These are phyloP conservation scores for Puffinus mauretanicus DNA, from an alignment of 2,113 vertebrate species.

Conservation along the genomic window DNA sequence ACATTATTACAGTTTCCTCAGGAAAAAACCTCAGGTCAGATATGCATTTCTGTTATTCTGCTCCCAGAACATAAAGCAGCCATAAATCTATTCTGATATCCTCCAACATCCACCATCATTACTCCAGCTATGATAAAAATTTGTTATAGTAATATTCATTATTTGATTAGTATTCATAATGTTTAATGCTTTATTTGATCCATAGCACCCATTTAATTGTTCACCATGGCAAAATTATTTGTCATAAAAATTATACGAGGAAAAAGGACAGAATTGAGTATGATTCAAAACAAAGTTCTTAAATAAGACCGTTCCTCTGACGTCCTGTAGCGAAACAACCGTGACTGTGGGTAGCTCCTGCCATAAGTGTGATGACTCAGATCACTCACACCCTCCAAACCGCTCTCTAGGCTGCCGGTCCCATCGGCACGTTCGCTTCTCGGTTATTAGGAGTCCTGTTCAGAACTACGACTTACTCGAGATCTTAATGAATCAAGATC, in stretches of 20 bases:
- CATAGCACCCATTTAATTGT: neutral
- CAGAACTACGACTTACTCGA: neutral
- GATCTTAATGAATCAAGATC: neutral
- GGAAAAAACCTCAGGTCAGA: neutral
- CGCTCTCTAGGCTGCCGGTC: neutral
- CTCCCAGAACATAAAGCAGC: neutral
- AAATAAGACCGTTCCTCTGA: neutral
- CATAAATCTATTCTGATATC: neutral
- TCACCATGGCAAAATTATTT: neutral
- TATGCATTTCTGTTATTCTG: neutral
- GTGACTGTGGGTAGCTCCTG: neutral
- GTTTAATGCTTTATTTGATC: neutral
- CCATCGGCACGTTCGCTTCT: rapidly evolving
- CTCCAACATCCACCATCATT: neutral
- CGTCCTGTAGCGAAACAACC: neutral
- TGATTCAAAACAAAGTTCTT: neutral
- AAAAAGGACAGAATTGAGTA: neutral
- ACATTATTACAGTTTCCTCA: neutral
- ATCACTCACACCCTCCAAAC: neutral
- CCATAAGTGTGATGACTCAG: rapidly evolving
- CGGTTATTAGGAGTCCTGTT: neutral
- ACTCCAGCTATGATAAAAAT: neutral
- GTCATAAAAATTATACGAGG: neutral
- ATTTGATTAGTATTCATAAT: neutral
- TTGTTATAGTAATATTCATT: neutral